Evolutionary conservation across 1,140 invertebrate species (phyloP).

Genomic region (Drosophila nikananu): DNA sequence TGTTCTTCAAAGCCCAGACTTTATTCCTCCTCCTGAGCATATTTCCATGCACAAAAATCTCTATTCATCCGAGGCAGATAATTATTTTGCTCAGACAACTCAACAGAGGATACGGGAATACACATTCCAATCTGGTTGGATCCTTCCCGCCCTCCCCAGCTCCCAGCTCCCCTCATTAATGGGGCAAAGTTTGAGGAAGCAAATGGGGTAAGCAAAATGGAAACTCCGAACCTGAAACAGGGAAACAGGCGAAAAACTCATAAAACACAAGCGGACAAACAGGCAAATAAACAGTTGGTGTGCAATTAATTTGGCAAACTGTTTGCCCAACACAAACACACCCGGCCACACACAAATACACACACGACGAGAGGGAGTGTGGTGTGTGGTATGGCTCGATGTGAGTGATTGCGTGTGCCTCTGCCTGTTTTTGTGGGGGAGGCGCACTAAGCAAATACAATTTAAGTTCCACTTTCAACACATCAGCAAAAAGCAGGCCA

Average conservation of each 20-base stretch:
- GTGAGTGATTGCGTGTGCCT: neutral
- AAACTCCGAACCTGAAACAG: constrained; percentile 31
- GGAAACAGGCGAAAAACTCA: constrained; percentile 35
- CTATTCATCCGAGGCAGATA: constrained; percentile 7
- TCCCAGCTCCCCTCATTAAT: constrained; percentile 17
- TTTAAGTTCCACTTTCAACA: constrained; percentile 84
- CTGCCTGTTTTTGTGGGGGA: constrained; percentile 15
- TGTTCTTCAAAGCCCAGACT: neutral
- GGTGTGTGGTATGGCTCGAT: neutral
- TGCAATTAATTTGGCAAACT: constrained; percentile 84
- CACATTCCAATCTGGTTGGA: constrained; percentile 19
- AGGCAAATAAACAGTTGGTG: constrained; percentile 75
- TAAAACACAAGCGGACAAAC: constrained; percentile 50
- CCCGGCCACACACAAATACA: neutral
- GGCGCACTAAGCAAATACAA: constrained; percentile 78
- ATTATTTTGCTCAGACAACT: constrained; percentile 22
- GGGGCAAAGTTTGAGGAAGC: constrained; percentile 18
- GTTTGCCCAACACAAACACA: constrained; percentile 67
- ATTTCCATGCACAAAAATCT: constrained; percentile 8
- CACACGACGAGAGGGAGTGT: neutral
- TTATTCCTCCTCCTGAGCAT: no score
- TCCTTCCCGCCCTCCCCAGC: neutral
- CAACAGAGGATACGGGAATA: constrained; percentile 17
- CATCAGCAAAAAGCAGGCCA: constrained; percentile 56
- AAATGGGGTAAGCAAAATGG: constrained; percentile 25